Evolutionary conservation across 2,797 vertebrate species (phyloP).

Genomic region (Champsocephalus esox): DNA sequence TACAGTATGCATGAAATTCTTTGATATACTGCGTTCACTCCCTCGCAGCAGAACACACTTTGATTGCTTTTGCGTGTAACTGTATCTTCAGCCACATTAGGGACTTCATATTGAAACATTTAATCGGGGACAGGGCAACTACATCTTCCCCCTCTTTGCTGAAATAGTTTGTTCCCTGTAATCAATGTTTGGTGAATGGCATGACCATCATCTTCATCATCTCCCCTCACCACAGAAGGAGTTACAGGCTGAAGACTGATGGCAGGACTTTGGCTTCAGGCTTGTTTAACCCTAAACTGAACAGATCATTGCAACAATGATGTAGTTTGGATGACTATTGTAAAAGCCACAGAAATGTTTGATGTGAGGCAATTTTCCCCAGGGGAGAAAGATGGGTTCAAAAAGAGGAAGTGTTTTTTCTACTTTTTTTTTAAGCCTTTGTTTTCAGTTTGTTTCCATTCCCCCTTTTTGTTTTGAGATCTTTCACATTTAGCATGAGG

Average conservation of each 20-base stretch:
- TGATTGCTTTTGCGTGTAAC: slow-evolving; percentile 35
- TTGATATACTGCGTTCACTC: slow-evolving; percentile 33
- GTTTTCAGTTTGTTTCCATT: slow-evolving; percentile 21
- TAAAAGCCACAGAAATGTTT: slow-evolving; percentile 22
- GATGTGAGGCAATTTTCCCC: slow-evolving; percentile 19
- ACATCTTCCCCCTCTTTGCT: slow-evolving; percentile 40
- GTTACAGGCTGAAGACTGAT: slow-evolving; percentile 46
- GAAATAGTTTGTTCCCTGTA: slow-evolving; percentile 56
- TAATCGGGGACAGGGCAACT: slow-evolving; percentile 38
- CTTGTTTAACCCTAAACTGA: slow-evolving; percentile 9
- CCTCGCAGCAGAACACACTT: slow-evolving; percentile 18
- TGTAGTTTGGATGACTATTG: slow-evolving; percentile 35
- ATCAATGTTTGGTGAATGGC: slow-evolving; percentile 58
- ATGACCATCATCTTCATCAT: slow-evolving; percentile 53
- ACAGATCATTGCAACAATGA: slow-evolving; percentile 38
- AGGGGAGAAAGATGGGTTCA: slow-evolving; percentile 30
- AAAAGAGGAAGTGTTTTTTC: neutral
- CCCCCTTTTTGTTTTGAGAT: slow-evolving; percentile 12
- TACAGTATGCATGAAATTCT: slow-evolving; percentile 39
- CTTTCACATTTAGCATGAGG: slow-evolving; percentile 8
- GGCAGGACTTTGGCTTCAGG: slow-evolving; percentile 18
- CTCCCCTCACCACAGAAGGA: slow-evolving; percentile 46
- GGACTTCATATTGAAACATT: slow-evolving; percentile 57
- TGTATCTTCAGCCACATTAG: slow-evolving; percentile 33
- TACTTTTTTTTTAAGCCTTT: neutral